Evolutionary conservation across 2,888 invertebrate species (phyloP).

Genomic region (Argyresthia albistria): DNA sequence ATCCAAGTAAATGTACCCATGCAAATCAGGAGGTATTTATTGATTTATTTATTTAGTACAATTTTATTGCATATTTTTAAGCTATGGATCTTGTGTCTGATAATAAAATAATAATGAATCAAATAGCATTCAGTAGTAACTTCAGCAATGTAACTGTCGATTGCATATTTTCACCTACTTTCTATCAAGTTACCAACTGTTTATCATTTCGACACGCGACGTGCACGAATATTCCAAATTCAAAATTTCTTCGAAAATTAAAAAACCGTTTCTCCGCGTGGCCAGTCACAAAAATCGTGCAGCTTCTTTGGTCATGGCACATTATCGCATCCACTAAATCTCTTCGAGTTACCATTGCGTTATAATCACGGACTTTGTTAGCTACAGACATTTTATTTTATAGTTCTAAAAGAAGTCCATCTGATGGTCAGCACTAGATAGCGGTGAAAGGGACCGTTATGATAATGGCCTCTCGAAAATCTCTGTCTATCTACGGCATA

Average conservation of each 20-base stretch:
- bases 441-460: constrained; percentile 70
- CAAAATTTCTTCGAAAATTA: constrained; percentile 28
- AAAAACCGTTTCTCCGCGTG: constrained; percentile 13
- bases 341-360: constrained; percentile 46
- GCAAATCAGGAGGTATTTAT: no score
- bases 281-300: constrained; percentile 47
- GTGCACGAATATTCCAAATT: constrained; percentile 29
- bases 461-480: constrained; percentile 55
- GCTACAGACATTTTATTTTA: constrained; percentile 49
- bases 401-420: constrained; percentile 59
- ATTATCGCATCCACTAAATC: constrained; percentile 66
- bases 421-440: constrained; percentile 62
- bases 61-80: no score
- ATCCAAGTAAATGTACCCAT: no score
- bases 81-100: no score
- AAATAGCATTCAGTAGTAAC: constrained; percentile 1
- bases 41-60: no score
- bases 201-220: constrained; percentile 15
- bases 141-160: neutral
- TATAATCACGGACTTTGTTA: constrained; percentile 59
- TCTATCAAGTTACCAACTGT: constrained; percentile 7
- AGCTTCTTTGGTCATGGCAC: constrained; percentile 45
- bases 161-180: neutral
- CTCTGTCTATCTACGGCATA: constrained; percentile 14
- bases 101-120: neutral